Conservation (phyloP, 2,797 vertebrate species). For the Sebastes steindachneri region DNA sequence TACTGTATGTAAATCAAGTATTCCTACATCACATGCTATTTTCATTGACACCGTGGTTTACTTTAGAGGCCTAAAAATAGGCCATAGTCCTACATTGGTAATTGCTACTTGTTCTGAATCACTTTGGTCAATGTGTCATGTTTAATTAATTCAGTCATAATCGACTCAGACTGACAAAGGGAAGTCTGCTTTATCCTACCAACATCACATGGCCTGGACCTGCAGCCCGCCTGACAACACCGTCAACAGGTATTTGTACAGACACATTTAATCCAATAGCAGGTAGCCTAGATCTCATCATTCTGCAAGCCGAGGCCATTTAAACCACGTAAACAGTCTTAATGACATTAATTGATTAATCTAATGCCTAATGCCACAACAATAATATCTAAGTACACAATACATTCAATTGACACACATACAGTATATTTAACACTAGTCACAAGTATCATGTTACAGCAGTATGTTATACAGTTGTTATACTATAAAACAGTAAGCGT, state of each 20-base stretch:
- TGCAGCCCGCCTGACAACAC: slow-evolving; percentile 8
- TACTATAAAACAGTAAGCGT: background rate
- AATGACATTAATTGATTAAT: slow-evolving; percentile 7
- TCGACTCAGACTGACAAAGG: slow-evolving; percentile 7
- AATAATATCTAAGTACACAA: slow-evolving; percentile 1
- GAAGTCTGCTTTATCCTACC: slow-evolving; percentile 19
- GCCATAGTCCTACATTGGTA: background rate
- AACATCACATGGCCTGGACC: slow-evolving; percentile 25
- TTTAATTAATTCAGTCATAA: slow-evolving; percentile 10
- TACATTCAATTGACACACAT: background rate
- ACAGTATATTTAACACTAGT: background rate
- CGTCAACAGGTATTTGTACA: slow-evolving; percentile 33
- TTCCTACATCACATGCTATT: background rate
- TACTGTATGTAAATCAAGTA: background rate
- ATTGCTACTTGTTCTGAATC: background rate
- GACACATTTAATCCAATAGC: slow-evolving; percentile 58
- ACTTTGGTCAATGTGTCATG: background rate
- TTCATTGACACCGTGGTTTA: background rate
- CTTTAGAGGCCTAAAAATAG: background rate
- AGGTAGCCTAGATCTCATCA: slow-evolving; percentile 47
- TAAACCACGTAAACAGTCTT: slow-evolving; percentile 13
- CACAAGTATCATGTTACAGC: background rate
- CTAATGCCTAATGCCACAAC: background rate
- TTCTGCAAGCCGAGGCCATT: slow-evolving; percentile 1
- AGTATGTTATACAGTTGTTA: background rate